Evolutionary conservation across 2,888 invertebrate species (phyloP).

Genomic region (Cephus sareptanus): DNA sequence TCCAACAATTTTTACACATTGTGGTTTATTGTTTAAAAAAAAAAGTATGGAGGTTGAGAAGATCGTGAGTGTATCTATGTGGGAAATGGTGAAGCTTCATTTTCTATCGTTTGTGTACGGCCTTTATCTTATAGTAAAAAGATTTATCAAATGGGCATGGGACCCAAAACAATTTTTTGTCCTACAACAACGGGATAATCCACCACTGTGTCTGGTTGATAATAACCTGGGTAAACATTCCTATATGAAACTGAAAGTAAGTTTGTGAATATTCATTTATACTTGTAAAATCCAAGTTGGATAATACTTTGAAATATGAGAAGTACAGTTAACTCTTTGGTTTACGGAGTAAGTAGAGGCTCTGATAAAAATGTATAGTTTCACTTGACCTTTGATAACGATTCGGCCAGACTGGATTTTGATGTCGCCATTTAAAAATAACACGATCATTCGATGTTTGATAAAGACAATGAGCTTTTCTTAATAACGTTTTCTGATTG

Average conservation of each 20-base stretch:
- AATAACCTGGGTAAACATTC: slow-evolving; percentile 72
- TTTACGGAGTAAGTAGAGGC: not conserved
- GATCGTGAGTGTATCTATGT: slow-evolving; percentile 67
- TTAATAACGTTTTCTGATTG: not conserved
- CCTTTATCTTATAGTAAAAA: slow-evolving; percentile 67
- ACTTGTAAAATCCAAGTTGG: not conserved
- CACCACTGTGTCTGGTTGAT: slow-evolving; percentile 72
- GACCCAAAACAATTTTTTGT: slow-evolving; percentile 66
- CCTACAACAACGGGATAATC: slow-evolving; percentile 68
- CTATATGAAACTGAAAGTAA: slow-evolving; percentile 75
- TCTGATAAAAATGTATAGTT: slow-evolving; percentile 10
- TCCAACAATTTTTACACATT: not conserved
- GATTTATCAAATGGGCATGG: slow-evolving; percentile 68
- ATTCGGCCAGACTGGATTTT: not conserved
- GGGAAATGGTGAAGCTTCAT: slow-evolving; percentile 67
- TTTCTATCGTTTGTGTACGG: slow-evolving; percentile 68
- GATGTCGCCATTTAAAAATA: not conserved
- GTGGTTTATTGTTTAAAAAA: not conserved
- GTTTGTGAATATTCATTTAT: slow-evolving; percentile 26
- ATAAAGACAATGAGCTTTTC: not conserved
- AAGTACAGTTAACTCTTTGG: not conserved
- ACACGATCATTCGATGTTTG: no score
- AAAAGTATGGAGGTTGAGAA: slow-evolving; percentile 32
- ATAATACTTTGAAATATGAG: not conserved
- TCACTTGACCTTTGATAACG: slow-evolving; percentile 27